phyloP scores from a whole-genome alignment of 2,888 invertebrate genomes.

The Leuctra nigra region DNA sequence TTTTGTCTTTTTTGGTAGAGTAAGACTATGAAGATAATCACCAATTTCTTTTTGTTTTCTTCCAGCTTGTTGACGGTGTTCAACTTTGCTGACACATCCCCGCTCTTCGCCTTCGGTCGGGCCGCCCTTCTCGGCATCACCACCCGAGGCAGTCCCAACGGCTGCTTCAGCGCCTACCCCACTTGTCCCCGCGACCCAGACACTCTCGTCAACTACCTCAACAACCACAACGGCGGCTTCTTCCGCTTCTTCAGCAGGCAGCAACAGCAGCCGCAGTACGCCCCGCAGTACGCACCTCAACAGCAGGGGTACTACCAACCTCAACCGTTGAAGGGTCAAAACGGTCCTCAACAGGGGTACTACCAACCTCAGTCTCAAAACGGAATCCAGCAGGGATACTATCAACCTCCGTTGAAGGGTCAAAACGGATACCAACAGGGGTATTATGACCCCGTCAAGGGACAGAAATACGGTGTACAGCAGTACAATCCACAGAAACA shows the following conservation, averaged over 20 bases:
- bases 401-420: constrained; percentile 27
- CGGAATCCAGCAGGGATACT: background rate
- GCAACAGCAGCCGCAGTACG: constrained; percentile 35
- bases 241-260: constrained; percentile 67
- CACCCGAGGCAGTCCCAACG: constrained; percentile 51
- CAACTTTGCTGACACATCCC: constrained; percentile 50
- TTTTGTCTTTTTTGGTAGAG: no score
- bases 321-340: constrained; percentile 24
- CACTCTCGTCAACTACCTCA: constrained; percentile 66
- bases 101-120: constrained; percentile 64
- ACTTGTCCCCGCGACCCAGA: constrained; percentile 67
- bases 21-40: no score
- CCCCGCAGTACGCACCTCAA: constrained; percentile 20
- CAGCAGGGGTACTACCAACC: constrained; percentile 22
- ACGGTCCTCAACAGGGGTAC: constrained; percentile 20
- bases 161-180: constrained; percentile 60
- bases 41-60: constrained; percentile 16
- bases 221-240: constrained; percentile 81
- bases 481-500: background rate
- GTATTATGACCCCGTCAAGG: no score
- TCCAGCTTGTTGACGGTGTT: constrained; percentile 53
- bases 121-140: constrained; percentile 69
- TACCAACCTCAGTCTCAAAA: constrained; percentile 20
- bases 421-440: background rate
- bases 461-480: background rate